Evolutionary conservation across 2,888 invertebrate species (phyloP).

Genomic region (Sepioteuthis lessoniana): DNA sequence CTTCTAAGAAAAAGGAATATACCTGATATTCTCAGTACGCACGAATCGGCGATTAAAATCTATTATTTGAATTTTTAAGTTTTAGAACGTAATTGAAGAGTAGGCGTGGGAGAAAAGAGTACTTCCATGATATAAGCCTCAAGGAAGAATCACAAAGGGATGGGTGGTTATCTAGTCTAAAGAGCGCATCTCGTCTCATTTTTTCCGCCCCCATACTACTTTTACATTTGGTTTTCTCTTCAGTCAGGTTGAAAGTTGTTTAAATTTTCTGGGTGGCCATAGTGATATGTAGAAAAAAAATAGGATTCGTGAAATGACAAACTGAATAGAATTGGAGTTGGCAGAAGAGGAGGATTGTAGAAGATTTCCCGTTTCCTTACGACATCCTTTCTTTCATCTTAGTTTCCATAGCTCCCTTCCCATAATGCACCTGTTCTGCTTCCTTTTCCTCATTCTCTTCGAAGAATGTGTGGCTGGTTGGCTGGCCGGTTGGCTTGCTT

Average conservation of each 20-base stretch:
- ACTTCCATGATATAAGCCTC: neutral
- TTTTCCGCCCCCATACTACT: neutral
- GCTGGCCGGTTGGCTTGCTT: neutral
- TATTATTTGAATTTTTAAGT: neutral
- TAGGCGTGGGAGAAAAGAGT: neutral
- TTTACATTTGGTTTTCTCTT: neutral
- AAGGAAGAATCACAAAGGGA: neutral
- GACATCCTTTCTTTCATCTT: neutral
- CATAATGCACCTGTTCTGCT: neutral
- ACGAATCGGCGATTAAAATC: no score
- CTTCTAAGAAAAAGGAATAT: no score
- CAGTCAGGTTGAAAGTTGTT: neutral
- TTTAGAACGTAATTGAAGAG: neutral
- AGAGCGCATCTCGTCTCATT: neutral
- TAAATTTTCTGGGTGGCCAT: constrained; percentile 17
- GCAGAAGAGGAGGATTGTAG: constrained; percentile 15
- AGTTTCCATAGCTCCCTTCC: neutral
- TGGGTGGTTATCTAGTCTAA: neutral
- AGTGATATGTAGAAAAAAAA: neutral
- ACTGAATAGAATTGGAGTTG: constrained; percentile 12
- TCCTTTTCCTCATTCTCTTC: neutral
- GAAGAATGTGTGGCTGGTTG: neutral
- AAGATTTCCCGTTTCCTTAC: neutral
- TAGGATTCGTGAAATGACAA: constrained; percentile 3
- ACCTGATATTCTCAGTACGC: no score